phyloP scores from a whole-genome alignment of 2,888 invertebrate genomes.

The Maniola hyperantus region DNA sequence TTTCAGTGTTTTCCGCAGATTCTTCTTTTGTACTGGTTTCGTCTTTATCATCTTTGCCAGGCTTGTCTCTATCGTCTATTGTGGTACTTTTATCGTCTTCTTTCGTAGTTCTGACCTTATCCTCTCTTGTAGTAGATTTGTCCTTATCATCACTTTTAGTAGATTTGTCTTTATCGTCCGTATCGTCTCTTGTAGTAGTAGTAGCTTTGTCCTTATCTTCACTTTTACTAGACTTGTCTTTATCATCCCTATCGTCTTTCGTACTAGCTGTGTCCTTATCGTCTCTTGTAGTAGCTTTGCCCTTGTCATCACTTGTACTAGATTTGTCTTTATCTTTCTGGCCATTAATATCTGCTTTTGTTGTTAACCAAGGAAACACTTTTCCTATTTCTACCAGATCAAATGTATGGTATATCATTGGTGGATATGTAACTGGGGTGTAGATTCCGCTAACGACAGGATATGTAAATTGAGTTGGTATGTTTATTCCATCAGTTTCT shows the following conservation, averaged over 20 bases:
- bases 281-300: background rate
- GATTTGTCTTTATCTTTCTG: background rate
- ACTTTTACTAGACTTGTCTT: background rate
- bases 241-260: background rate
- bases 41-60: conserved; percentile 5
- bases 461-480: background rate
- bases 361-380: conserved; percentile 18
- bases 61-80: background rate
- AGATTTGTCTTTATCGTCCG: background rate
- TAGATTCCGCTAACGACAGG: background rate
- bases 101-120: background rate
- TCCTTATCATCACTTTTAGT: background rate
- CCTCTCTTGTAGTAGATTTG: background rate
- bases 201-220: background rate
- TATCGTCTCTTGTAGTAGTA: background rate
- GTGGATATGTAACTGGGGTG: conserved; percentile 2
- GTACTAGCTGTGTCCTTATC: background rate
- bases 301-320: background rate
- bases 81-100: background rate
- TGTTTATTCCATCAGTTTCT: background rate
- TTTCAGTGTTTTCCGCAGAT: background rate
- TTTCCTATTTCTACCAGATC: background rate
- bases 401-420: conserved; percentile 17
- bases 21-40: background rate
- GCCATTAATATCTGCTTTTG: background rate